Evolutionary conservation across 1,140 invertebrate species (phyloP).

Genomic region (Steinernema khuongi): DNA sequence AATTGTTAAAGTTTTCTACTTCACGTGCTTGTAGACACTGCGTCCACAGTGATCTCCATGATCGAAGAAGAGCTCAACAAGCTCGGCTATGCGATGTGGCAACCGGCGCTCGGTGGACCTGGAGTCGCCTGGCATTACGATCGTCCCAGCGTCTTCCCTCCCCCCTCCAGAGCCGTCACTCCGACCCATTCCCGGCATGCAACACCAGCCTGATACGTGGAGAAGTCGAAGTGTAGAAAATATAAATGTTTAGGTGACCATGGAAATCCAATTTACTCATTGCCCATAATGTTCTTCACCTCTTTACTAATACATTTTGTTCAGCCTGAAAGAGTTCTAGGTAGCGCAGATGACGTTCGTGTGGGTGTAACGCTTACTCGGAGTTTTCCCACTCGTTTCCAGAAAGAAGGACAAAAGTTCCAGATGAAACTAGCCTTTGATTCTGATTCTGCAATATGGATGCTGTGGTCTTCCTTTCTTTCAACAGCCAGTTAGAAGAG

Average conservation of each 20-base stretch:
- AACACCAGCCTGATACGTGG: not conserved
- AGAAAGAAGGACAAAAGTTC: too few species aligned
- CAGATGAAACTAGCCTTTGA: too few species aligned
- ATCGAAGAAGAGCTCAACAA: constrained; percentile 51
- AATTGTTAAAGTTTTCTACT: constrained; percentile 13
- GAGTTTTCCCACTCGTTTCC: too few species aligned
- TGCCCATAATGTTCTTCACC: too few species aligned
- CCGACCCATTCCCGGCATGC: not conserved
- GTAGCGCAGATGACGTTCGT: too few species aligned
- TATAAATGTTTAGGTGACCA: not conserved
- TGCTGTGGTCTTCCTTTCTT: too few species aligned
- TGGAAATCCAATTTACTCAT: too few species aligned
- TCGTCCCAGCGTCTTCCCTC: not conserved
- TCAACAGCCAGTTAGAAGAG: too few species aligned
- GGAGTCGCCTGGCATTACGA: constrained; percentile 40
- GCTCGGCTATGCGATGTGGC: constrained; percentile 57
- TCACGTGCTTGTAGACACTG: constrained; percentile 45
- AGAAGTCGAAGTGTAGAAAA: not conserved
- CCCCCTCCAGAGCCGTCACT: not conserved
- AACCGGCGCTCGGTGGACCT: constrained; percentile 47
- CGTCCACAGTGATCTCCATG: constrained; percentile 53
- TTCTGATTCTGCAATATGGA: too few species aligned
- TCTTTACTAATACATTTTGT: too few species aligned
- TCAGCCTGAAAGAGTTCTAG: too few species aligned
- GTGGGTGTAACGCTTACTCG: too few species aligned